Percentiles rank a stretch among this genome's conserved stretches.
phyloP scores from a whole-genome alignment of 2,113 vertebrate species.

The Tyrannus savana region DNA sequence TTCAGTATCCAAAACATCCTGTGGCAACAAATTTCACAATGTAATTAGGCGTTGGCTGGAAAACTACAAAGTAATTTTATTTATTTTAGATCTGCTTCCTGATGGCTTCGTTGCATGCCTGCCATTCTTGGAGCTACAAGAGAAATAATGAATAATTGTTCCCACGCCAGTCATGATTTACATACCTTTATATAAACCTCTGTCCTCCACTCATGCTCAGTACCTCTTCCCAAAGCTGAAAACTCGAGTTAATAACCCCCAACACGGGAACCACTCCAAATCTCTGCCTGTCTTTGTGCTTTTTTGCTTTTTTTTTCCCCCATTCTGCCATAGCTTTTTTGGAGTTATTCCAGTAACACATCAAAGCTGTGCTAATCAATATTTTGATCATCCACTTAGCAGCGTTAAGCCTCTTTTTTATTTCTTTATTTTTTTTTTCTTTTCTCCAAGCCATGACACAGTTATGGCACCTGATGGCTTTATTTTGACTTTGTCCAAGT shows the following conservation, averaged over 20 bases:
- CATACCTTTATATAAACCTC: conserved; percentile 35
- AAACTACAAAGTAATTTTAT: conserved; percentile 60
- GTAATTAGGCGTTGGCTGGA: conserved; percentile 58
- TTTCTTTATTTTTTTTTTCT: background rate
- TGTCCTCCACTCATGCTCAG: background rate
- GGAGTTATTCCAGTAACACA: background rate
- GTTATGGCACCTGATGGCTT: background rate
- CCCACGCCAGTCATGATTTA: background rate
- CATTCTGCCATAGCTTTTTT: background rate
- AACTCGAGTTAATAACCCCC: background rate
- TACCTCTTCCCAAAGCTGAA: conserved; percentile 9
- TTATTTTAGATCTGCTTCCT: conserved; percentile 69
- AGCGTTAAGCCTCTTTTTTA: background rate
- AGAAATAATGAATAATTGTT: background rate
- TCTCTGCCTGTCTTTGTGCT: background rate
- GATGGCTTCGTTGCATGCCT: background rate
- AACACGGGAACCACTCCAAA: background rate
- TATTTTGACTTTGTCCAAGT: background rate
- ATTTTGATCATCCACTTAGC: background rate
- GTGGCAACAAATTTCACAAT: conserved; percentile 69
- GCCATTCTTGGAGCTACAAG: background rate
- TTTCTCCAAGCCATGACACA: background rate
- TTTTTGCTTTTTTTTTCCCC: background rate
- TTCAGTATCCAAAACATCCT: conserved; percentile 67
- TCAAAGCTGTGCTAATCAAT: background rate